These are phyloP conservation scores for Drosophila navojoa DNA, from an alignment of 1,140 invertebrate species.

Conservation along the genomic window DNA sequence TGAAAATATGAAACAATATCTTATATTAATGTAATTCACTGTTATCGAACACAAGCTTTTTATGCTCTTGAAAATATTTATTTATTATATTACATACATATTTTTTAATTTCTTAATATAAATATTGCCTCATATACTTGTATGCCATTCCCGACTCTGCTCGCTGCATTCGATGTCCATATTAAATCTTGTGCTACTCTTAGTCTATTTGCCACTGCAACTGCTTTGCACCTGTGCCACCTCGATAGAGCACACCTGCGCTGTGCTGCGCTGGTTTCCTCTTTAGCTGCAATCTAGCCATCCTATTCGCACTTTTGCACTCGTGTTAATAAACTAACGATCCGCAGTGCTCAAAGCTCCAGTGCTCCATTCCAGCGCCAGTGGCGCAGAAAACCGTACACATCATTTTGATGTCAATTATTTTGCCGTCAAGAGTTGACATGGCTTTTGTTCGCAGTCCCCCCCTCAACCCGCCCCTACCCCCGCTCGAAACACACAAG, in stretches of 20 bases:
- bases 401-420: constrained; percentile 66
- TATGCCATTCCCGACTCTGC: no score
- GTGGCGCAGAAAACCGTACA: constrained; percentile 18
- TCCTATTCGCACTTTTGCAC: not conserved
- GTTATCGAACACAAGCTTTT: no score
- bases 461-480: not conserved
- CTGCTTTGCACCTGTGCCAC: not conserved
- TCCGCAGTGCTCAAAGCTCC: constrained; percentile 9
- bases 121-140: no score
- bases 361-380: constrained; percentile 26
- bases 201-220: not conserved
- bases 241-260: not conserved
- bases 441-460: constrained; percentile 35
- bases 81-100: no score
- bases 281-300: not conserved
- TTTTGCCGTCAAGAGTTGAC: constrained; percentile 49
- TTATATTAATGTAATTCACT: no score
- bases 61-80: no score
- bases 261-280: not conserved
- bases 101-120: no score
- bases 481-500: not conserved
- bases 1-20: no score
- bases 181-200: not conserved
- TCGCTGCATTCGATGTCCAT: no score
- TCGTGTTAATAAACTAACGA: constrained; percentile 38